These are phyloP conservation scores for Pterocles burchelli DNA, from an alignment of 2,113 vertebrate genomes.

Conservation along the genomic window DNA sequence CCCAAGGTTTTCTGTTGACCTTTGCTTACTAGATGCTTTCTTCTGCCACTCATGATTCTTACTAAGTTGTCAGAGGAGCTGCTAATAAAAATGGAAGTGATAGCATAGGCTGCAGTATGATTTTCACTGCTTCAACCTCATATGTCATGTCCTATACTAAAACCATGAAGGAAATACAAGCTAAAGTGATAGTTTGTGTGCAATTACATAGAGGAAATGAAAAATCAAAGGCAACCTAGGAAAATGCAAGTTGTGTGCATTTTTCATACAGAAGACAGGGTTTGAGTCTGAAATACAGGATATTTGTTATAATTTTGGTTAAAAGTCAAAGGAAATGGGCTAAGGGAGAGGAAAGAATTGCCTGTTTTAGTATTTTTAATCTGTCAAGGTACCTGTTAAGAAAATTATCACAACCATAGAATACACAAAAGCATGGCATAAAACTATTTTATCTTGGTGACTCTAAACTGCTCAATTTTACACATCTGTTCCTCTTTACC, in stretches of 20 bases:
- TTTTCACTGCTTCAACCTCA: not conserved
- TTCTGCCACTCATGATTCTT: not conserved
- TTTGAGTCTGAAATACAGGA: not conserved
- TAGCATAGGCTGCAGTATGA: not conserved
- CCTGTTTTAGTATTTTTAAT: not conserved
- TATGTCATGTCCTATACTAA: not conserved
- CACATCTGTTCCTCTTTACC: not conserved
- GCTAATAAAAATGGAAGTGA: not conserved
- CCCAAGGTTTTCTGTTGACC: not conserved
- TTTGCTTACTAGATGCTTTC: not conserved
- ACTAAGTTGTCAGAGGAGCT: not conserved
- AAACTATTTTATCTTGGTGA: not conserved
- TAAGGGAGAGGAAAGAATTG: not conserved
- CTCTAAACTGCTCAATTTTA: not conserved
- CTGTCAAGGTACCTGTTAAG: not conserved
- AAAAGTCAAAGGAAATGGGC: not conserved
- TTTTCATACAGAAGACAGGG: not conserved
- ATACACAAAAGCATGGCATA: not conserved
- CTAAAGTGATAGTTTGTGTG: not conserved
- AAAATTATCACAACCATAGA: not conserved
- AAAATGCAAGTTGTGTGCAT: not conserved
- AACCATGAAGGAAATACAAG: not conserved
- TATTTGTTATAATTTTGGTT: not conserved
- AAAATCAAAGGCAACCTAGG: not conserved
- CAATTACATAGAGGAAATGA: not conserved